Evolutionary conservation across 37 sponge, comb jelly and placozoan species (phyloP).

Genomic region (Lycopodina hypogea): DNA sequence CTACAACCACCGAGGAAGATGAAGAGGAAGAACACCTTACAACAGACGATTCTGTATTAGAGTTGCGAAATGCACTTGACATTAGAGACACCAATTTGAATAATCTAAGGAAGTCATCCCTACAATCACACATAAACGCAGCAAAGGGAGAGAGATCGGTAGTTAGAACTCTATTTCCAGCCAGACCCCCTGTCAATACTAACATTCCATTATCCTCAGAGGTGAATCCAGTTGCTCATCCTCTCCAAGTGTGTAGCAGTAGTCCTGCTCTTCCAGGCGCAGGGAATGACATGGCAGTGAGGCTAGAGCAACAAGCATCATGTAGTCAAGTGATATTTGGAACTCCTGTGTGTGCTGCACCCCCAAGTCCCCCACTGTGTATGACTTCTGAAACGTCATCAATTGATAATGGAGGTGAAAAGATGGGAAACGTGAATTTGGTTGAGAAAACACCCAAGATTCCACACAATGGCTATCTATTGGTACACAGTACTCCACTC

Average conservation of each 20-base stretch:
- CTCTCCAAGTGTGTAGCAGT: not conserved
- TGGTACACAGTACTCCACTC: constrained; percentile 14
- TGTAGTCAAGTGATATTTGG: constrained; percentile 24
- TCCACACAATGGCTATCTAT: not conserved
- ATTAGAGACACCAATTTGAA: not conserved
- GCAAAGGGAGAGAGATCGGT: not conserved
- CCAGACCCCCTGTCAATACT: not conserved
- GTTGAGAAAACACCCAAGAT: not conserved
- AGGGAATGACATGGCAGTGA: not conserved
- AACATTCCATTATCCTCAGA: not conserved
- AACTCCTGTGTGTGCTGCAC: not conserved
- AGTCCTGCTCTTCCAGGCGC: not conserved
- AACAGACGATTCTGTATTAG: constrained; percentile 1
- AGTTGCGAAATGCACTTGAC: not conserved
- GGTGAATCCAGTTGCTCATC: not conserved
- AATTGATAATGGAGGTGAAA: not conserved
- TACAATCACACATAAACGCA: not conserved
- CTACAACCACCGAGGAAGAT: constrained; percentile 8
- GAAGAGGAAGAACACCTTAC: not conserved
- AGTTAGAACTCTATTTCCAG: constrained; percentile 25
- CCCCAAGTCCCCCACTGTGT: not conserved
- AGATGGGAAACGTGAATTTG: not conserved
- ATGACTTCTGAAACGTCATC: not conserved
- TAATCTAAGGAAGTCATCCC: not conserved
- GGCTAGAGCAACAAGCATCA: not conserved